Percentiles rank a stretch among this genome's conserved stretches.
Evolutionary conservation across 2,888 invertebrate species (phyloP).

Genomic region (Calameuta idolon): DNA sequence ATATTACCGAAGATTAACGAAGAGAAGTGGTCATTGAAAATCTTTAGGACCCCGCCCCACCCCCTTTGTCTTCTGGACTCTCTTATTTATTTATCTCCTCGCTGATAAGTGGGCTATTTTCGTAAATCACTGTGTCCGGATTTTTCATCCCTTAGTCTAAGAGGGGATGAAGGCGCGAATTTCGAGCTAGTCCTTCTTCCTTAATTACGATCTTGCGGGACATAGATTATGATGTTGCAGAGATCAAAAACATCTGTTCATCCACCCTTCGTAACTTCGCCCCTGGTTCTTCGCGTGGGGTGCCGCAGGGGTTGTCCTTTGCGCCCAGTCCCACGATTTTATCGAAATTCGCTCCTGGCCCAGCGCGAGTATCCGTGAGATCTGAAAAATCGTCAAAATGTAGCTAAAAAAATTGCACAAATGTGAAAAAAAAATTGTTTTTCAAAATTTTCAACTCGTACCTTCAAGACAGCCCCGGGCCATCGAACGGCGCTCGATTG

Average conservation of each 20-base stretch:
- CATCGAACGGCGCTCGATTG: slow-evolving; percentile 31
- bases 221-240: slow-evolving; percentile 66
- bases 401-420: no score
- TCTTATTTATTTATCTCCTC: neutral
- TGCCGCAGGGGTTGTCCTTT: slow-evolving; percentile 56
- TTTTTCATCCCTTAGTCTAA: no score
- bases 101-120: no score
- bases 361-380: neutral
- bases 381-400: neutral
- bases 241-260: slow-evolving; percentile 67
- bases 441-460: neutral
- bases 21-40: neutral
- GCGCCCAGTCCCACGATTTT: neutral
- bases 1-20: neutral
- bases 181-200: slow-evolving; percentile 46
- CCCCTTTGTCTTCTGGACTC: neutral
- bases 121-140: no score
- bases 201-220: slow-evolving; percentile 66
- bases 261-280: slow-evolving; percentile 48
- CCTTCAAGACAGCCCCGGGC: slow-evolving; percentile 25
- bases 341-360: neutral
- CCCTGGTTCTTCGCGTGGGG: slow-evolving; percentile 50
- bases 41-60: no score
- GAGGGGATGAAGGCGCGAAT: neutral
- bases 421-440: no score